A percentile compares a stretch with the other conserved stretches of the same genome.
Evolutionary conservation across 2,797 vertebrate species (phyloP).

Genomic region (Alosa sapidissima): DNA sequence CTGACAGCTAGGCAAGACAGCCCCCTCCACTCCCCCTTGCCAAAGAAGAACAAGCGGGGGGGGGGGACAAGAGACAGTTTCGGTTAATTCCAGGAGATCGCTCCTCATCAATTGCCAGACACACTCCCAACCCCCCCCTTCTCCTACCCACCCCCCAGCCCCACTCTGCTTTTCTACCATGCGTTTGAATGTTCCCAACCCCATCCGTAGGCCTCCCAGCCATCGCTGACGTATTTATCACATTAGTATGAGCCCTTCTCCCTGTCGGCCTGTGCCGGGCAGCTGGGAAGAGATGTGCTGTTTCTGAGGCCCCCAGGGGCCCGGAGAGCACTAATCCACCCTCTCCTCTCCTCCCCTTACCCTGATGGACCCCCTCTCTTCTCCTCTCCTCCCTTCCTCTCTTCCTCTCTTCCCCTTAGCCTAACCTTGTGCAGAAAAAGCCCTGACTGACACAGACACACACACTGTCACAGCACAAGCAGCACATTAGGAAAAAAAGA

Average conservation of each 20-base stretch:
- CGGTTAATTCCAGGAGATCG: constrained; percentile 55
- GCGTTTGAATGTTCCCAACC: constrained; percentile 22
- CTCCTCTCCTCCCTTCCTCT: constrained; percentile 12
- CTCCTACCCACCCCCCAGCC: too few species aligned
- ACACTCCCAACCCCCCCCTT: not conserved
- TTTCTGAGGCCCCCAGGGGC: constrained; percentile 53
- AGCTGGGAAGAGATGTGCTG: constrained; percentile 50
- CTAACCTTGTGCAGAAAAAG: constrained; percentile 12
- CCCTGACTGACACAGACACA: constrained; percentile 1
- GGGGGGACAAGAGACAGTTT: constrained; percentile 33
- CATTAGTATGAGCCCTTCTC: constrained; percentile 78
- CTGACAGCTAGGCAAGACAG: constrained; percentile 38
- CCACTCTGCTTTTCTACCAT: constrained; percentile 34
- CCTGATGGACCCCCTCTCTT: constrained; percentile 56
- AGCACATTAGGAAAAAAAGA: constrained; percentile 23
- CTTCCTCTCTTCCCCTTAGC: not conserved
- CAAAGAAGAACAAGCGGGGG: constrained; percentile 1
- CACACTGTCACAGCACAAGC: constrained; percentile 17
- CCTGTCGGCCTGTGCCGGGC: constrained; percentile 69
- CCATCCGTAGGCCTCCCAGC: constrained; percentile 44
- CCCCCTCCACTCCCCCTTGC: not conserved
- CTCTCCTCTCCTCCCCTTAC: constrained; percentile 50
- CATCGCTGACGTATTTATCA: constrained; percentile 77
- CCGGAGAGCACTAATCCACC: constrained; percentile 59
- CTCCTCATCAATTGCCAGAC: constrained; percentile 44